Conservation (phyloP, 2,888 invertebrate species). For the Nysson spinosus region DNA sequence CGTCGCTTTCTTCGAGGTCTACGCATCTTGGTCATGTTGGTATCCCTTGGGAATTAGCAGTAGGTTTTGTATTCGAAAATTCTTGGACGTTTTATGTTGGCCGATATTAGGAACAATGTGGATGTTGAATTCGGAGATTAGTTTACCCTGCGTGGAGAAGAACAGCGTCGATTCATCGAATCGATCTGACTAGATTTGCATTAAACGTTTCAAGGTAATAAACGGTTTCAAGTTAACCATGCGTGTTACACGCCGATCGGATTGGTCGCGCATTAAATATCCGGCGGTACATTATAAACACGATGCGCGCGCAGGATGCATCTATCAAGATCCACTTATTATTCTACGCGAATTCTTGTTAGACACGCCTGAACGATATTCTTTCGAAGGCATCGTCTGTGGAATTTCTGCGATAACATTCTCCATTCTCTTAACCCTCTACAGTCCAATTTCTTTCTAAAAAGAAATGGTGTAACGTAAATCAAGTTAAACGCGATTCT, state of each 20-base stretch:
- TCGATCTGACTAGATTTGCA: conserved; percentile 52
- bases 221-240: conserved; percentile 31
- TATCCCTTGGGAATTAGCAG: too few relatives aligned
- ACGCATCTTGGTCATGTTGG: too few relatives aligned
- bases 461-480: too few relatives aligned
- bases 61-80: too few relatives aligned
- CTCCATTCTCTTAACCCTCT: too few relatives aligned
- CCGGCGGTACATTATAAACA: conserved; percentile 7
- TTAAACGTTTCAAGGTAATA: conserved; percentile 45
- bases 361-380: too few relatives aligned
- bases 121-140: too few relatives aligned
- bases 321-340: conserved; percentile 6
- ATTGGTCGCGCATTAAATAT: conserved; percentile 34
- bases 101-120: too few relatives aligned
- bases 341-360: conserved; percentile 2
- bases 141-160: conserved; percentile 24
- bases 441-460: too few relatives aligned
- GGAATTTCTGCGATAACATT: not conserved
- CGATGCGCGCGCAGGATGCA: not conserved
- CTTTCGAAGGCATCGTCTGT: too few relatives aligned
- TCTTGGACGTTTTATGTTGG: conserved; percentile 5
- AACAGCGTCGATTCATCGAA: conserved; percentile 49
- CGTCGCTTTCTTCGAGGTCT: too few relatives aligned
- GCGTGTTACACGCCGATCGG: conserved; percentile 32
- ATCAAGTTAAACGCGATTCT: too few relatives aligned